These are phyloP conservation scores for Metacarcinus magister DNA, from an alignment of 2,888 invertebrate species.

Conservation along the genomic window DNA sequence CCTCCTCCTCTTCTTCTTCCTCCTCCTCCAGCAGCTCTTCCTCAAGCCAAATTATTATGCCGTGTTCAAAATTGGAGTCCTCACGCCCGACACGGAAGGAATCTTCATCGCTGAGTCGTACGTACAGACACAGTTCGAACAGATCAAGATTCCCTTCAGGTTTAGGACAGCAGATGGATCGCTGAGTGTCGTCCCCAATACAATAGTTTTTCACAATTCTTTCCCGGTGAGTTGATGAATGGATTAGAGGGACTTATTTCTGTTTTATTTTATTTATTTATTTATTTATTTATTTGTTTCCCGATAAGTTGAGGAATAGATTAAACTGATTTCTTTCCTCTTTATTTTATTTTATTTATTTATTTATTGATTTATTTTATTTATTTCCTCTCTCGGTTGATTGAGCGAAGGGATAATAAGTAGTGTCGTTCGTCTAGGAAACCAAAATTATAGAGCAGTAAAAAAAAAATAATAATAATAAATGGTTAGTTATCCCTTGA, in stretches of 20 bases:
- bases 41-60: slow-evolving; percentile 88
- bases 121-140: slow-evolving; percentile 90
- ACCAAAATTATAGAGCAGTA: too few species aligned
- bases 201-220: slow-evolving; percentile 90
- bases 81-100: slow-evolving; percentile 89
- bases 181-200: slow-evolving; percentile 89
- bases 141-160: slow-evolving; percentile 89
- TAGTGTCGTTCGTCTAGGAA: too few species aligned
- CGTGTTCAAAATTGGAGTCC: slow-evolving; percentile 89
- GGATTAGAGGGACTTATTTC: background rate
- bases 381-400: background rate
- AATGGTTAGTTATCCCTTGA: too few species aligned
- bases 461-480: too few species aligned
- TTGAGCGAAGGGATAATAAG: too few species aligned
- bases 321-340: too few species aligned
- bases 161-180: slow-evolving; percentile 91
- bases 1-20: background rate
- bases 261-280: background rate
- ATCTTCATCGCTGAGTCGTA: slow-evolving; percentile 89
- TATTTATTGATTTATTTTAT: background rate
- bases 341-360: background rate
- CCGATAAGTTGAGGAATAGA: background rate
- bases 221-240: slow-evolving; percentile 89
- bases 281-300: background rate
- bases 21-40: slow-evolving; percentile 85